Conservation (phyloP, 1,140 invertebrate genomes). For the Psix sp. region DNA sequence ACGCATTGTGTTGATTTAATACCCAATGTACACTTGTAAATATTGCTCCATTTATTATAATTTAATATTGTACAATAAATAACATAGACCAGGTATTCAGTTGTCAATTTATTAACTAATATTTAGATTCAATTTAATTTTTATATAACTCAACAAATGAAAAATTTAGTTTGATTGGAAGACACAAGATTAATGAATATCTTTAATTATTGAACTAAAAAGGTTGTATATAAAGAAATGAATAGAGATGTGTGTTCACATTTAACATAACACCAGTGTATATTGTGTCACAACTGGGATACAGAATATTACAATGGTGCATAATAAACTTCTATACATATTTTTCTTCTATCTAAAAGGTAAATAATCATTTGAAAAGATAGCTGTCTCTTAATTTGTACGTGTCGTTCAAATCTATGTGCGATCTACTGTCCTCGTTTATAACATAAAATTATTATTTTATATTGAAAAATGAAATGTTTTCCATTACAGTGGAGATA, state of each 20-base stretch:
- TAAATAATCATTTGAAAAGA: too few species aligned
- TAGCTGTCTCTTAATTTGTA: constrained; percentile 64
- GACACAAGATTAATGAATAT: too few species aligned
- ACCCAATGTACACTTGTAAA: constrained; percentile 35
- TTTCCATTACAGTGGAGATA: neutral
- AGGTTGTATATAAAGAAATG: too few species aligned
- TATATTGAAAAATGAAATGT: neutral
- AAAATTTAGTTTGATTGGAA: too few species aligned
- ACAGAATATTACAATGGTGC: constrained; percentile 78
- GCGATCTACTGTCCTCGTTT: constrained; percentile 3
- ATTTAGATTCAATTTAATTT: too few species aligned
- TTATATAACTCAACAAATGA: too few species aligned
- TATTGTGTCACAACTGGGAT: constrained; percentile 76
- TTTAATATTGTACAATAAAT: constrained; percentile 33
- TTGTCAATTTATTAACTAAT: too few species aligned
- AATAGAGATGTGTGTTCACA: too few species aligned
- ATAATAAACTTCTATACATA: constrained; percentile 78
- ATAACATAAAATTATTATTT: neutral
- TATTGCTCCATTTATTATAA: constrained; percentile 35
- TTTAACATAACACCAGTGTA: constrained; percentile 78
- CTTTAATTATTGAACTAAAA: too few species aligned
- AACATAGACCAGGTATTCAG: neutral
- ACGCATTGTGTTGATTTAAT: constrained; percentile 7
- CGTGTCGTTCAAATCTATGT: constrained; percentile 67
- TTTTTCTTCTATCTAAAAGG: constrained; percentile 70